phyloP scores from a whole-genome alignment of 2,797 vertebrate genomes.

The Netta rufina region DNA sequence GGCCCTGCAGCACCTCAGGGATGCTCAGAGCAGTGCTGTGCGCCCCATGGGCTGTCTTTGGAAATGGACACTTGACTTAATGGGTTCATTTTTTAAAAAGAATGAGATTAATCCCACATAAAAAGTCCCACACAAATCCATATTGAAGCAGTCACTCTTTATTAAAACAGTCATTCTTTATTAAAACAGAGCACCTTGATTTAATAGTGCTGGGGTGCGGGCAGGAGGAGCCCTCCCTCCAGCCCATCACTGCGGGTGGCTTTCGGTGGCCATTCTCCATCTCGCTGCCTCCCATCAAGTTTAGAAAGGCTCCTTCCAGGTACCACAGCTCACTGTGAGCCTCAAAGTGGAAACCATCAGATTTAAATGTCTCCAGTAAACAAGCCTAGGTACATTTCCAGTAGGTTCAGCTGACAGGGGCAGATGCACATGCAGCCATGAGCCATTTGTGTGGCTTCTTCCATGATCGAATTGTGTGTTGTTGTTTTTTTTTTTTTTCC shows the following conservation, averaged over 20 bases:
- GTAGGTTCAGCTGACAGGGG: slow-evolving; percentile 75
- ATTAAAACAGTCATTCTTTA: slow-evolving; percentile 12
- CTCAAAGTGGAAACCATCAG: slow-evolving; percentile 68
- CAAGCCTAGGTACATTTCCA: slow-evolving; percentile 65
- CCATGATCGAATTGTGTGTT: not conserved
- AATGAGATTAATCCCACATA: not conserved
- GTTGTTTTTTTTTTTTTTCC: no score
- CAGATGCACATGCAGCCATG: slow-evolving; percentile 62
- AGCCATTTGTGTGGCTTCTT: slow-evolving; percentile 55
- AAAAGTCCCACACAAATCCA: slow-evolving; percentile 31
- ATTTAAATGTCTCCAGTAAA: slow-evolving; percentile 69
- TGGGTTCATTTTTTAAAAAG: not conserved
- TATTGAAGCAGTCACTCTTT: slow-evolving; percentile 52
- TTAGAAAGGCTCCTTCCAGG: not conserved
- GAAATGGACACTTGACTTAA: not conserved
- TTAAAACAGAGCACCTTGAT: slow-evolving; percentile 30
- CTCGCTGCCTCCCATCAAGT: not conserved
- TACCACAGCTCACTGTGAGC: slow-evolving; percentile 34
- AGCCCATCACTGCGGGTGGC: not conserved
- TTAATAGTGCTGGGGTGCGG: not conserved
- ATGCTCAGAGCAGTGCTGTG: not conserved
- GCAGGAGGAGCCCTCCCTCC: not conserved
- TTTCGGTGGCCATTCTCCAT: slow-evolving; percentile 27
- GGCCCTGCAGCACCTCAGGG: not conserved
- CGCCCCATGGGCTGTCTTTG: not conserved